Percentiles rank a stretch among this genome's conserved stretches.
Evolutionary conservation across 2,113 vertebrate species (phyloP).

Genomic region (Nothobranchius kuhntae): DNA sequence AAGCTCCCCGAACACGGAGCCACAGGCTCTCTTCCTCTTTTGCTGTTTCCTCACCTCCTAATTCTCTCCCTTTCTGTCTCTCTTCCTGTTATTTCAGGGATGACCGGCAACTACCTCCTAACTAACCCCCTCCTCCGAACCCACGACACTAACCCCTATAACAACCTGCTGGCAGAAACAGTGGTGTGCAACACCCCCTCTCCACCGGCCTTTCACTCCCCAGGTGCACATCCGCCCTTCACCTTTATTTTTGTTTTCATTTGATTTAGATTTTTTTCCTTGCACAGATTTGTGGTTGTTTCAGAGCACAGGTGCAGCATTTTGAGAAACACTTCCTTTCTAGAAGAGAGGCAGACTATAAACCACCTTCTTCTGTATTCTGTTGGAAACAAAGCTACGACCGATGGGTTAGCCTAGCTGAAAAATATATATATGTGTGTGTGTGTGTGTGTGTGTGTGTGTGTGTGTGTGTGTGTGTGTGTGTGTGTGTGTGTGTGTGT

Average conservation of each 20-base stretch:
- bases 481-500: too few species aligned
- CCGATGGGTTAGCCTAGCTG: not conserved
- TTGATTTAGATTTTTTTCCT: not conserved
- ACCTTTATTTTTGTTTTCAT: slow-evolving; percentile 35
- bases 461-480: too few species aligned
- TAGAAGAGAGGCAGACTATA: slow-evolving; percentile 4
- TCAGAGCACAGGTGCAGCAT: slow-evolving; percentile 4
- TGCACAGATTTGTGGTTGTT: slow-evolving; percentile 35
- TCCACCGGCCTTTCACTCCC: slow-evolving; percentile 98
- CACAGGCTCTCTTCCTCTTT: slow-evolving; percentile 13
- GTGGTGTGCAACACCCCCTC: slow-evolving; percentile 99
- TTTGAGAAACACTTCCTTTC: slow-evolving; percentile 18
- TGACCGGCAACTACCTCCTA: slow-evolving; percentile 99
- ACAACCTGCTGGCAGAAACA: slow-evolving; percentile 99
- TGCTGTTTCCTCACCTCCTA: slow-evolving; percentile 35
- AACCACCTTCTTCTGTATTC: not conserved
- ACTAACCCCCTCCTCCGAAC: slow-evolving; percentile 99
- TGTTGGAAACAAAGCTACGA: not conserved
- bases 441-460: too few species aligned
- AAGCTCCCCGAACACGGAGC: slow-evolving; percentile 20
- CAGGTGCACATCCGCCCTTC: slow-evolving; percentile 90
- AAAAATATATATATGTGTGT: too few species aligned
- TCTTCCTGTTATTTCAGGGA: slow-evolving; percentile 92
- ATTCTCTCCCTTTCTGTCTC: slow-evolving; percentile 80
- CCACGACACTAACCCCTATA: slow-evolving; percentile 99